Evolutionary conservation across 2,797 vertebrate species (phyloP), one percentile per base, ranked within the genome.

Genomic region (Valencia hispanica): DNA sequence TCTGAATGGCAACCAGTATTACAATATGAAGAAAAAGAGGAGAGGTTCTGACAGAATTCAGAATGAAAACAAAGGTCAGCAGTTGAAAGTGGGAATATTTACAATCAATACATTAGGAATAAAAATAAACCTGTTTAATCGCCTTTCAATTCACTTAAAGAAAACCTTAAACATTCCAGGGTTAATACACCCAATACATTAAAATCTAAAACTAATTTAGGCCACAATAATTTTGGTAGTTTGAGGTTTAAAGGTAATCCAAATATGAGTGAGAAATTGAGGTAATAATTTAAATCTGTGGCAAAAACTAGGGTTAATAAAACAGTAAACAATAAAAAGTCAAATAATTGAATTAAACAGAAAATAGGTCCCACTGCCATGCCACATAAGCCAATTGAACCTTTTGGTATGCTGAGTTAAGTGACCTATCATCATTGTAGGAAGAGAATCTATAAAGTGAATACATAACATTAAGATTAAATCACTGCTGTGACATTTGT

Each of bases 1-100:
- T 76, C 39, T 57, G 84, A 88, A 85, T 85, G 68, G 48, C 76
- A 80, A 84, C 77, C 59, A 17, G 20, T 41, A 68, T 69, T 75
- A 12, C 39, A 43, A 77, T 79, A 41, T 79, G 61, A 74, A 75
- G 39, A 41, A 30, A 18, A 34, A 41, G 4, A 11, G 25, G 25
- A 43, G 36, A 41, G 0, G 15, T 18, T 30, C n/a, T 20, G 39
- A 18, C 48, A 18, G 66, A 57, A 4, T 36, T 72, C 51, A 18
- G 17, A 39, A 53, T 71, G n/a, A 39, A 39, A 39, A 39, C 20
- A 50, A 71, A n/a, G 11, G 39, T 43, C 39, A 68, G 47, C 14
- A 14, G n/a, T 25, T 45, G 14, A 61, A 61, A 63, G 53, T 32
- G 39, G 11, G 39, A 45, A 57, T n/a, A 57, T 55, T 11, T 39